Evolutionary conservation across 2,797 vertebrate genomes (phyloP).

Genomic region (Pelodytes ibericus): DNA sequence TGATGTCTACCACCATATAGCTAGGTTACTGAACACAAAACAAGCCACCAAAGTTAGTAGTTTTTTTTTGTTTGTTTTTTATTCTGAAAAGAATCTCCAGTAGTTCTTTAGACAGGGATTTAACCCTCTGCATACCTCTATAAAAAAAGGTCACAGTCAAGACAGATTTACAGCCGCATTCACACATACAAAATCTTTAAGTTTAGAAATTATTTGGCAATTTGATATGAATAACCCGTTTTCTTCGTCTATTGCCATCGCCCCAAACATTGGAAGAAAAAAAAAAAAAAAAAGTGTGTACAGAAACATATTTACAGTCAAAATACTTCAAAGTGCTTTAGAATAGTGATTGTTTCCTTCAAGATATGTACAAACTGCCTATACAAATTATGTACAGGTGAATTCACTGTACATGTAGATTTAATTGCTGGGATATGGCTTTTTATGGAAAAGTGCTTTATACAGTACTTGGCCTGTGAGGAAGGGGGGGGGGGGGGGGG

Average conservation of each 20-base stretch:
- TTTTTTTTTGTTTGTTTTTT: slow-evolving; percentile 70
- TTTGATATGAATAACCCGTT: slow-evolving; percentile 85
- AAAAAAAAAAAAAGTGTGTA: slow-evolving; percentile 82
- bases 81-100: slow-evolving; percentile 71
- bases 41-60: too few relatives aligned
- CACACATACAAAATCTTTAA: slow-evolving; percentile 81
- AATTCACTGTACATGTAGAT: slow-evolving; percentile 66
- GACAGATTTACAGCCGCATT: slow-evolving; percentile 66
- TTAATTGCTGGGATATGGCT: slow-evolving; percentile 77
- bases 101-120: slow-evolving; percentile 66
- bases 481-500: too few relatives aligned
- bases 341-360: slow-evolving; percentile 83
- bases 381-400: slow-evolving; percentile 84
- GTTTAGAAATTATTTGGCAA: slow-evolving; percentile 97
- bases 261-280: slow-evolving; percentile 88
- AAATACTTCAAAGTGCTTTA: slow-evolving; percentile 94
- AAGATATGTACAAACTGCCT: slow-evolving; percentile 85
- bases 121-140: slow-evolving; percentile 66
- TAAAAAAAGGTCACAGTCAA: slow-evolving; percentile 61
- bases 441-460: slow-evolving; percentile 77
- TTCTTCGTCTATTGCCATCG: slow-evolving; percentile 84
- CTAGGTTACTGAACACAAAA: too few relatives aligned
- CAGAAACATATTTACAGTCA: slow-evolving; percentile 91
- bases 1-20: too few relatives aligned
- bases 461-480: slow-evolving; percentile 72